phyloP scores from a whole-genome alignment of 2,113 vertebrate species.

The Petromus typicus region DNA sequence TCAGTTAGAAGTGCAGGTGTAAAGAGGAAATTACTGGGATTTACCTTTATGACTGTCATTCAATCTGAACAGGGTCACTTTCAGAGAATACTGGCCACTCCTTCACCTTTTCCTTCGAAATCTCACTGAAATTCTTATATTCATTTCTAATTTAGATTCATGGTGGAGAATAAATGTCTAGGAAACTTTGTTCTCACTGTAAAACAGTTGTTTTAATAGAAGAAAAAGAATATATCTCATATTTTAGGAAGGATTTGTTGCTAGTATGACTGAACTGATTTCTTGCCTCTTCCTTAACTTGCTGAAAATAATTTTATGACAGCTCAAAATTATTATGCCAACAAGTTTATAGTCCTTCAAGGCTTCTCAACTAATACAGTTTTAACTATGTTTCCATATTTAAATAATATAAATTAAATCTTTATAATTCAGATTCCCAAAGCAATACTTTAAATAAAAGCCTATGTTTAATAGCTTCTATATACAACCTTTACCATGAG shows the following conservation, averaged over 20 bases:
- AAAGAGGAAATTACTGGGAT: neutral
- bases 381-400: slow-evolving; percentile 41
- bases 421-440: slow-evolving; percentile 1
- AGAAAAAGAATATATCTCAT: neutral
- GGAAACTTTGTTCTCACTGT: neutral
- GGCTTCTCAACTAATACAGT: neutral
- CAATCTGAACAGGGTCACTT: neutral
- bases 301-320: slow-evolving; percentile 35
- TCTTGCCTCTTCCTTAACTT: neutral
- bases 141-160: neutral
- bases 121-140: neutral
- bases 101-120: neutral
- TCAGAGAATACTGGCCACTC: neutral
- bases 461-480: neutral
- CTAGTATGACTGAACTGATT: neutral
- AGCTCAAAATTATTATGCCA: neutral
- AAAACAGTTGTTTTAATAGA: neutral
- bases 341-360: slow-evolving; percentile 16
- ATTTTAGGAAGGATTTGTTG: neutral
- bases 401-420: slow-evolving; percentile 42
- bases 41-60: neutral
- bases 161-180: neutral
- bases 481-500: slow-evolving; percentile 3
- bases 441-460: neutral
- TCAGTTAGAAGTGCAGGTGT: neutral